phyloP scores from a whole-genome alignment of 2,113 vertebrate species.

The Polypterus senegalus region DNA sequence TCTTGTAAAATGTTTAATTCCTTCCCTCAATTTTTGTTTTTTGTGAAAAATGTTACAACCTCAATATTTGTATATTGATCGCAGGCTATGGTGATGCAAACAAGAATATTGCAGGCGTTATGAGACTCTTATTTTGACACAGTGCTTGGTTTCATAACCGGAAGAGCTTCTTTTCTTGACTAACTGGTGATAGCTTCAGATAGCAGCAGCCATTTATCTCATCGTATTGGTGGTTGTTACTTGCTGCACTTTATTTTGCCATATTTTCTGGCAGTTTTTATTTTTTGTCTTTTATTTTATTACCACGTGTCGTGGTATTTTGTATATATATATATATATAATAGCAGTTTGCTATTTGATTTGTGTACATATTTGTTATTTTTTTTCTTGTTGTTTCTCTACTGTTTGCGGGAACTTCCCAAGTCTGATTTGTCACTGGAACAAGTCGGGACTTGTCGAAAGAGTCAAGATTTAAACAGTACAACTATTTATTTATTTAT shows the following conservation, averaged over 20 bases:
- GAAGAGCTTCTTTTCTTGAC: no score
- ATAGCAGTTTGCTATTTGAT: background rate
- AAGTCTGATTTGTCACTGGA: background rate
- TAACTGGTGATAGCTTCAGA: no score
- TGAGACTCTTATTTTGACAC: no score
- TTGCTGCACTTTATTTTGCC: slow-evolving; percentile 2
- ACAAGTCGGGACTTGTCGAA: background rate
- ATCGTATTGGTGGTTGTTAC: slow-evolving; percentile 5
- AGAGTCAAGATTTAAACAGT: slow-evolving; percentile 3
- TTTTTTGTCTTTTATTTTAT: slow-evolving; percentile 3
- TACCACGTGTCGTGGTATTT: slow-evolving; percentile 10
- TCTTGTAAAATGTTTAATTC: no score
- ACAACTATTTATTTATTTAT: slow-evolving; percentile 5
- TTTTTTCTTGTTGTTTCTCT: background rate
- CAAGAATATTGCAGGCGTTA: no score
- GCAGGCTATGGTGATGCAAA: no score
- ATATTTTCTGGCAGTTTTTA: slow-evolving; percentile 1
- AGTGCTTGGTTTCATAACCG: no score
- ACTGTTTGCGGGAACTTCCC: background rate
- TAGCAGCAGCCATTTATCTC: background rate
- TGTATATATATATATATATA: background rate
- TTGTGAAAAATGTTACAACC: no score
- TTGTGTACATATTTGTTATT: slow-evolving; percentile 3
- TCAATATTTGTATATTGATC: no score
- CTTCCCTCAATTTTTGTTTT: no score